Evolutionary conservation across 2,888 invertebrate genomes (phyloP).

Genomic region (Lysandra coridon): DNA sequence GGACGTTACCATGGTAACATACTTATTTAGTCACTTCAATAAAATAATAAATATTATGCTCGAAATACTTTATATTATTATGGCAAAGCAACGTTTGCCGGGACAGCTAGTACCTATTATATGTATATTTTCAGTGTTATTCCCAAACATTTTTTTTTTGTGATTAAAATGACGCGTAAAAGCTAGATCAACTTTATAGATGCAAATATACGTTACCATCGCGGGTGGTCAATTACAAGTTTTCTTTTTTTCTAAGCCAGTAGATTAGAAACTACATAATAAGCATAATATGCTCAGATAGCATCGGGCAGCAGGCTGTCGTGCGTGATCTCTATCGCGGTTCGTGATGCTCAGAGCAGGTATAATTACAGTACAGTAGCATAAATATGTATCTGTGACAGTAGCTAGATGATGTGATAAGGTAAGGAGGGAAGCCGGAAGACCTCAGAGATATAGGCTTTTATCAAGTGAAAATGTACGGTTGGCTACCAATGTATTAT

Average conservation of each 20-base stretch:
- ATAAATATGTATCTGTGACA: not conserved
- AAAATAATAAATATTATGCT: no score
- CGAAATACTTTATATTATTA: no score
- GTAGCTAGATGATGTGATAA: slow-evolving; percentile 3
- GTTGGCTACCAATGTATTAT: no score
- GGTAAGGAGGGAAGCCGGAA: no score
- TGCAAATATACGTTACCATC: not conserved
- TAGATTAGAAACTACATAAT: slow-evolving; percentile 11
- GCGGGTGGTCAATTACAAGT: slow-evolving; percentile 7
- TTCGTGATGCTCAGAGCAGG: not conserved
- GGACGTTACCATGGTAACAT: no score
- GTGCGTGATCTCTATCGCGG: slow-evolving; percentile 13
- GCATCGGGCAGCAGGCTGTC: not conserved
- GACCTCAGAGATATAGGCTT: no score
- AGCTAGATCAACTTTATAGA: not conserved
- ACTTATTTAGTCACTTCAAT: no score
- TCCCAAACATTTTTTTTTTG: no score
- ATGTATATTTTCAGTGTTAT: no score
- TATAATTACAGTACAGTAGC: slow-evolving; percentile 7
- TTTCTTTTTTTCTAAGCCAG: slow-evolving; percentile 13
- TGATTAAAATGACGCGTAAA: not conserved
- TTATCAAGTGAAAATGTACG: no score
- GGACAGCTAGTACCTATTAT: no score
- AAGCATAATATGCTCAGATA: not conserved
- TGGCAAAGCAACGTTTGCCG: no score